Evolutionary conservation across 2,113 vertebrate species (phyloP).

Genomic region (Eurystomus gularis): DNA sequence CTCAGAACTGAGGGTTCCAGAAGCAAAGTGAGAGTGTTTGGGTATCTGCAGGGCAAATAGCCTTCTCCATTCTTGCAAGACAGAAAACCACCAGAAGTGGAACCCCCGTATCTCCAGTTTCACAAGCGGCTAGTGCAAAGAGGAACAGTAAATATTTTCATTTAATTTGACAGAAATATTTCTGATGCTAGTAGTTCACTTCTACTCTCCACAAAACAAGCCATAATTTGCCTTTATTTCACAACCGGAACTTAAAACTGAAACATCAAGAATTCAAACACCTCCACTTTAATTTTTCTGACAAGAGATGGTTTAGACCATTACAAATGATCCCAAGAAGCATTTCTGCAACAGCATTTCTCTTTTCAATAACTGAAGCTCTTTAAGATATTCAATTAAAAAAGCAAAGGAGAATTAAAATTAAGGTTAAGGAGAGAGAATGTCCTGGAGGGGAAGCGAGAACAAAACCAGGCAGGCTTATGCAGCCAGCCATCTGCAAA

Average conservation of each 20-base stretch:
- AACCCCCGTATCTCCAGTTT: not conserved
- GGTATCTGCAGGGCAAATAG: not conserved
- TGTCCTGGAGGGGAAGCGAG: constrained; percentile 49
- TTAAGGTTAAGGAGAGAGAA: constrained; percentile 14
- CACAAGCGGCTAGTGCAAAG: not conserved
- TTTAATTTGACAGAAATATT: not conserved
- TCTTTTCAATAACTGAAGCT: not conserved
- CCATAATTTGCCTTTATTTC: not conserved
- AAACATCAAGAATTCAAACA: not conserved
- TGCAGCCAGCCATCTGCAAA: constrained; percentile 74
- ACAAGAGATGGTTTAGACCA: not conserved
- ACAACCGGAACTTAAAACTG: not conserved
- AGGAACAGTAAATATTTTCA: not conserved
- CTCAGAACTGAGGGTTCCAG: not conserved
- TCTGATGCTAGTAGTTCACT: not conserved
- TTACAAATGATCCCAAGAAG: not conserved
- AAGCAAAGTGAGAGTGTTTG: not conserved
- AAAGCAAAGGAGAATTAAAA: not conserved
- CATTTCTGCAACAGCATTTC: not conserved
- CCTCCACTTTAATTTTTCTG: not conserved
- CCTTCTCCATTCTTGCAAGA: not conserved
- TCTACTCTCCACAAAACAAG: not conserved
- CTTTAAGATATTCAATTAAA: not conserved
- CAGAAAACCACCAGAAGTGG: not conserved
- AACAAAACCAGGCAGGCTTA: constrained; percentile 69